Base-by-base conservation (phyloP, 2,113 vertebrate species). In the Raja brachyura region DNA sequence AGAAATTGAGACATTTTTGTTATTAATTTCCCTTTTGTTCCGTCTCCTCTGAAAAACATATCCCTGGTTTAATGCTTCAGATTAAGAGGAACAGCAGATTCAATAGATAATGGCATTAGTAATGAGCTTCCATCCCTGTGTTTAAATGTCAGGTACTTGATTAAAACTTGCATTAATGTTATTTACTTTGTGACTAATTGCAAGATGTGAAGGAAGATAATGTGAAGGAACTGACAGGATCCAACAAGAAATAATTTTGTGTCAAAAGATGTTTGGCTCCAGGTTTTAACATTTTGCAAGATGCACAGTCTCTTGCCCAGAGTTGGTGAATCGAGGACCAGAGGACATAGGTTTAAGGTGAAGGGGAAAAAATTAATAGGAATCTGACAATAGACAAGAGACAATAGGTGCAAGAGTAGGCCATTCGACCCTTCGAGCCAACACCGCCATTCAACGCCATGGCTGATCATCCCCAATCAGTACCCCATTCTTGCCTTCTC, bases 281-380 rank as follows among this genome's bases (percentile, higher is more conserved):
- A 94, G 94, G 96, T 95, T 95, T 96, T 97, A 95, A 94, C 95
- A 95, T 96, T 93, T 94, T 94, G 95, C 95, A 48, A 48, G 39
- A 48, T 48, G 39, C 39, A 48, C 39, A 48, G 39, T 48, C 39
- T 48, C 39, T 48, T 48, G 39, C 39, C 39, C 39, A 48, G 39
- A 48, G 39, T 48, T 48, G 39, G 39, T 48, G 39, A 48, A 48
- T 48, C 39, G 39, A 48, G 39, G 39, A 48, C 39, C n/a, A n/a
- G n/a, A n/a, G n/a, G n/a, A n/a, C n/a, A n/a, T n/a, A n/a, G n/a
- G n/a, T n/a, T n/a, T 48, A 48, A 48, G 39, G 39, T 48, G 39
- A 48, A 48, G 39, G 39, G 39, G 39, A 48, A 48, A 48, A 48
- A 48, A 48, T 48, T 48, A 48, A 48, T 48, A 48, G 39, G 3